Base-by-base conservation (phyloP, 2,888 invertebrate species). In the Gonocerus acuteangulatus region DNA sequence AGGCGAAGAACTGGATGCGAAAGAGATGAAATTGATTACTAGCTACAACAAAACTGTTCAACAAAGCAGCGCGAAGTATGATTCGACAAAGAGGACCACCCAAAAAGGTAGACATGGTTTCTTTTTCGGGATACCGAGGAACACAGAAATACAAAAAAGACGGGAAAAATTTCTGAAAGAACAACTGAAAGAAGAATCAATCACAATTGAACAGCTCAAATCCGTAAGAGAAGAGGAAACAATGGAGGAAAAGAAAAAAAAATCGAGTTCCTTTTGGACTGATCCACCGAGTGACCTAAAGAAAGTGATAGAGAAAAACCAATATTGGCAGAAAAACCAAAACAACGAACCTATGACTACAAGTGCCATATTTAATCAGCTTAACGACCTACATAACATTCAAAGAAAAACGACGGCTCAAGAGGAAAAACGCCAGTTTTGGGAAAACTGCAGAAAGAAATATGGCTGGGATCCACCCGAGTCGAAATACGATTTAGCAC, bases 391-490 rank as follows among this genome's bases (percentile, higher is more conserved):
- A 15, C 45, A 54, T 11, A 62, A 65, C 27, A 54, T 54, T 18
- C 27, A 42, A 15, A 61, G 52, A 34, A 63, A 56, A 54, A 54
- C 58, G n/a, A 60, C 61, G 16, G 62, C 65, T 4, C 48, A 63
- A 18, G 65, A 65, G 34, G 63, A 64, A 36, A 65, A 65, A 34
- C 36, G 65, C 4, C 62, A 52, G 47, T 65, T 65, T 54, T 65
- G 65, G 65, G 65, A 65, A 44, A 64, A 57, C 22, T 64, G 63
- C 44, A 44, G 60, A 21, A 62, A 62, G 18, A 56, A 58, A n/a
- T 21, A 51, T 13, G 52, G 61, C 0, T 15, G 61, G 21, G 48
- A 57, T 32, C 39, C 57, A 6, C 49, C 48, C n/a, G 48, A 56
- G 22, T 64, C 63, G 23, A 65, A 60, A 51, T 65, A 60, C 47